Evolutionary conservation across 2,888 invertebrate species (phyloP), one percentile per base, ranked within the genome.

Genomic region (Taphrorychus bicolor): DNA sequence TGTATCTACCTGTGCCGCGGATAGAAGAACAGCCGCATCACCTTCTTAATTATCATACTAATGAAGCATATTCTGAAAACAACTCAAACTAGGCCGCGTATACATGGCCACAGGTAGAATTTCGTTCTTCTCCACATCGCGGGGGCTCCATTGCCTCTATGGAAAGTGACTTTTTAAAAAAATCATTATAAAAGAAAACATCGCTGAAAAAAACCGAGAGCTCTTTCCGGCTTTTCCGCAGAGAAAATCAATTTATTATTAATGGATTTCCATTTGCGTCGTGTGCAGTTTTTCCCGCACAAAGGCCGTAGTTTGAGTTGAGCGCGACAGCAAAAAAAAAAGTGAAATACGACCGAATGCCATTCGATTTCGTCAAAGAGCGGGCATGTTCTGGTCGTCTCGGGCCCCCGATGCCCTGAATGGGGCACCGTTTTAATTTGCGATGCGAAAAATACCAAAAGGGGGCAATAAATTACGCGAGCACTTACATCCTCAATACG

Each of bases 41-140:
- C 75, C 78, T 75, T 76, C 73, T 76, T 76, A 78, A 80, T 80
- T 80, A 80, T 77, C 80, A 80, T 80, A 80, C 77, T 79, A 79
- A 79, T 79, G 78, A 78, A 77, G 56, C 71, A 66, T 65, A 66
- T 71, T 72, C 69, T 70, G 70, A 72, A 73, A 73, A 73, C 72
- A 70, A 71, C 70, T 70, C 70, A 72, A 73, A 72, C 60, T 54
- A 48, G 53, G 41, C 49, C 52, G 22, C 22, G 14, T 21, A 45
- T 45, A 48, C 45, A 16, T 32, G 5, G 17, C 32, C 14, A 45
- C 45, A 45, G 45, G 45, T 45, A 45, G 45, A 45, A 32, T 32
- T 32, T 32, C 1, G 32, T 7, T 32, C n/a, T n/a, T n/a, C n/a
- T n/a, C n/a, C n/a, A n/a, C n/a, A n/a, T n/a, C n/a, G n/a, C n/a